These are phyloP conservation scores for Xiphorhynchus erythropygius DNA, from an alignment of 2,797 vertebrate genomes.

Conservation along the genomic window DNA sequence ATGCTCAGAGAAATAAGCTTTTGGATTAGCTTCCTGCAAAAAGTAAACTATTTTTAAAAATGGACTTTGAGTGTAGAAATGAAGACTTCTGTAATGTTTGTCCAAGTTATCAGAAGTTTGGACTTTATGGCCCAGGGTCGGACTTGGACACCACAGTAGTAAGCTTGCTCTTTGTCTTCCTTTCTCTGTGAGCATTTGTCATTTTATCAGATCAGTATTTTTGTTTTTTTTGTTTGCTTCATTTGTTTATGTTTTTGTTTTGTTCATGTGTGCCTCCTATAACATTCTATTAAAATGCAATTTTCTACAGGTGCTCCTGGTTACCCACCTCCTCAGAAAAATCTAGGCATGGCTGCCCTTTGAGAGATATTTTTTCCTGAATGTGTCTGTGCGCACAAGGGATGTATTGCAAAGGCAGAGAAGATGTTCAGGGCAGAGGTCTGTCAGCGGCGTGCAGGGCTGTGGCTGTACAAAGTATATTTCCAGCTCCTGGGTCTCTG, in stretches of 20 bases:
- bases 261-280: neutral
- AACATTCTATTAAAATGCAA: neutral
- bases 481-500: neutral
- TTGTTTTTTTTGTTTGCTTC: neutral
- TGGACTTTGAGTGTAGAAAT: neutral
- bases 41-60: neutral
- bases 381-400: accelerated
- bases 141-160: neutral
- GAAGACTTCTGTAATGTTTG: neutral
- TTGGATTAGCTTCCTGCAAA: neutral
- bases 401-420: neutral
- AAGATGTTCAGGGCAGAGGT: neutral
- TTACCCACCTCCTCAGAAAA: neutral
- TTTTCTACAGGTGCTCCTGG: neutral
- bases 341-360: neutral
- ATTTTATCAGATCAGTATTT: neutral
- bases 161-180: neutral
- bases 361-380: neutral
- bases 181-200: neutral
- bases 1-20: neutral
- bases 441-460: neutral
- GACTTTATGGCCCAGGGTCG: neutral
- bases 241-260: too few species aligned
- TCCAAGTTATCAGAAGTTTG: neutral
- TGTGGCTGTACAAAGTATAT: neutral